A percentile compares a stretch with the other conserved stretches of the same genome.
Conservation (phyloP, 2,888 invertebrate species). For the Melieria crassipennis region DNA sequence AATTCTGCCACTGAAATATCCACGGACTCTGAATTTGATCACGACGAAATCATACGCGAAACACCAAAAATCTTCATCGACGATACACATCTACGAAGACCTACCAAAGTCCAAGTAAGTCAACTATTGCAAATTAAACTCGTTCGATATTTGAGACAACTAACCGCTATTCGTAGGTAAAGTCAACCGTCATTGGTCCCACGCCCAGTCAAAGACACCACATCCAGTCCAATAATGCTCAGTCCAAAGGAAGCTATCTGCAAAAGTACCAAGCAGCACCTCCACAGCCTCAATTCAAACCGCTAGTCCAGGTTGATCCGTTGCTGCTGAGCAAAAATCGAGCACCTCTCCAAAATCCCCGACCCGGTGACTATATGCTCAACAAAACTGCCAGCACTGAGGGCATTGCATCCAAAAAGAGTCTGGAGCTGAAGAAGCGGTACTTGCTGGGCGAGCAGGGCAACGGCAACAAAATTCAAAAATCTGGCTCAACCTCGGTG, state of each 20-base stretch:
- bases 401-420: slow-evolving; percentile 87
- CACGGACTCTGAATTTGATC: slow-evolving; percentile 91
- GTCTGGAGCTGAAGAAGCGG: slow-evolving; percentile 85
- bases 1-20: slow-evolving; percentile 93
- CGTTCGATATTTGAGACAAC: background rate
- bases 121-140: too few relatives aligned
- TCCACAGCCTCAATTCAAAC: slow-evolving; percentile 63
- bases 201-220: slow-evolving; percentile 45
- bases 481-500: slow-evolving; percentile 85
- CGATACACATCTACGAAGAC: slow-evolving; percentile 72
- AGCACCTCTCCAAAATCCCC: slow-evolving; percentile 69
- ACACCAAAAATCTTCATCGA: slow-evolving; percentile 82
- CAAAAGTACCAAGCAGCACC: slow-evolving; percentile 53
- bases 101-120: slow-evolving; percentile 73
- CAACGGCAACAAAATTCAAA: slow-evolving; percentile 76
- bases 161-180: slow-evolving; percentile 52
- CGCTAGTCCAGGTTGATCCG: slow-evolving; percentile 66
- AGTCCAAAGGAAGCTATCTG: slow-evolving; percentile 55
- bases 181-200: slow-evolving; percentile 58
- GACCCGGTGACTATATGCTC: slow-evolving; percentile 79
- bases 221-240: slow-evolving; percentile 41
- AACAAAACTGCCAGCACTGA: slow-evolving; percentile 87
- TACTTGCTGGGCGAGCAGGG: slow-evolving; percentile 81
- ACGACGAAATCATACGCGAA: slow-evolving; percentile 75
- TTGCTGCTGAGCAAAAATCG: slow-evolving; percentile 60